phyloP scores from a whole-genome alignment of 2,113 vertebrate species.

The Acrocephalus kingi region DNA sequence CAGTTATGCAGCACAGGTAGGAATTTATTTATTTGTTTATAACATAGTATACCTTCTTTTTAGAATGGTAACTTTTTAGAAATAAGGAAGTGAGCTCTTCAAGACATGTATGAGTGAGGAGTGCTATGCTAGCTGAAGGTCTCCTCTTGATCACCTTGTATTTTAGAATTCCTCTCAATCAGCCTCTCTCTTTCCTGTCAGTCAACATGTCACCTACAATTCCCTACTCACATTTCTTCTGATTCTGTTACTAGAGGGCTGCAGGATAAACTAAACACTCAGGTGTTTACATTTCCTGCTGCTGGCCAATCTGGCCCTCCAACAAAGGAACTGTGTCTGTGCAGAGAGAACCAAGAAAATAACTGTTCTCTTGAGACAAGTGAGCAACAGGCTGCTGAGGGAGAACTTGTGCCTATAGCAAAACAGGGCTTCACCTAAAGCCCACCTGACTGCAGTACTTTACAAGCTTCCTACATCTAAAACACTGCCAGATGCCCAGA shows the following conservation, averaged over 20 bases:
- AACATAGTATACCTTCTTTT: neutral
- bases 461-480: neutral
- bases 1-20: neutral
- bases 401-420: neutral
- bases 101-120: neutral
- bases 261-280: neutral
- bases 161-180: neutral
- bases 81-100: neutral
- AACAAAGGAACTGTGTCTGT: neutral
- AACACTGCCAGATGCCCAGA: neutral
- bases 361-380: neutral
- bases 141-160: neutral
- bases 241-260: neutral
- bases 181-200: neutral
- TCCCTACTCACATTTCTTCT: neutral
- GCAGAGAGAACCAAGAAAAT: neutral
- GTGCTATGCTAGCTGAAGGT: neutral
- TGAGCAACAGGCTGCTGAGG: fast-evolving
- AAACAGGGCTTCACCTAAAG: neutral
- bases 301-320: neutral
- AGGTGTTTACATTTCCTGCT: neutral
- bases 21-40: neutral
- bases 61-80: neutral
- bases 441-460: neutral
- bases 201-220: neutral